phyloP scores from a whole-genome alignment of 2,113 vertebrate species.

The Himantopus leucocephalus region DNA sequence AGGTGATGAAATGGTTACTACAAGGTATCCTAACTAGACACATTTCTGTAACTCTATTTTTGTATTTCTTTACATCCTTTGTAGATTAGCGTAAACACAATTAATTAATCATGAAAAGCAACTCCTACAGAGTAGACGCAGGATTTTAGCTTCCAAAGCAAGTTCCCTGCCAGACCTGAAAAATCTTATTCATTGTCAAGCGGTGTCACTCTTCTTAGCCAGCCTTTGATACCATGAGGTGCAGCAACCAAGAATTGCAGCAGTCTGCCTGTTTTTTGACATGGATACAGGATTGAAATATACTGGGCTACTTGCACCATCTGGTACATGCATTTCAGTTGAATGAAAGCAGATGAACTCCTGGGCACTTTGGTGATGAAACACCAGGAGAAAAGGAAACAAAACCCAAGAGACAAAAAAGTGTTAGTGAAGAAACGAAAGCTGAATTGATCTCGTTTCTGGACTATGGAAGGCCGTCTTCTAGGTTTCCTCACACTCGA shows the following conservation, averaged over 20 bases:
- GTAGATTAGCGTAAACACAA: conserved; percentile 57
- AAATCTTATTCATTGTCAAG: conserved; percentile 62
- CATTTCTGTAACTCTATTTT: conserved; percentile 24
- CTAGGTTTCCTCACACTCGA: background rate
- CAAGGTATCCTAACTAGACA: background rate
- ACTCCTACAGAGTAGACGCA: conserved; percentile 33
- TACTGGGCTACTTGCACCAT: conserved; percentile 64
- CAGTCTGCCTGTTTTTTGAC: conserved; percentile 62
- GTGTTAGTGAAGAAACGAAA: conserved; percentile 18
- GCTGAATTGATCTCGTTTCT: conserved; percentile 8
- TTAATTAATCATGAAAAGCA: conserved; percentile 70
- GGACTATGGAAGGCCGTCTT: conserved; percentile 2
- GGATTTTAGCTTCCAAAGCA: conserved; percentile 54
- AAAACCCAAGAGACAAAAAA: conserved; percentile 52
- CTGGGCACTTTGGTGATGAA: conserved; percentile 62
- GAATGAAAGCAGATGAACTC: conserved; percentile 57
- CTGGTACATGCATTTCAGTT: conserved; percentile 67
- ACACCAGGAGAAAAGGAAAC: conserved; percentile 56
- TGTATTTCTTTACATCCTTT: conserved; percentile 47
- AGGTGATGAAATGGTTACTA: conserved; percentile 25
- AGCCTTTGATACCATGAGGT: conserved; percentile 69
- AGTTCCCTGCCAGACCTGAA: conserved; percentile 58
- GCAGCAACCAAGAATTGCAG: conserved; percentile 62
- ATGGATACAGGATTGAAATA: conserved; percentile 66
- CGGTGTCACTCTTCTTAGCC: conserved; percentile 55